phyloP scores from a whole-genome alignment of 1,140 invertebrate species.

The Drosophila melanica region DNA sequence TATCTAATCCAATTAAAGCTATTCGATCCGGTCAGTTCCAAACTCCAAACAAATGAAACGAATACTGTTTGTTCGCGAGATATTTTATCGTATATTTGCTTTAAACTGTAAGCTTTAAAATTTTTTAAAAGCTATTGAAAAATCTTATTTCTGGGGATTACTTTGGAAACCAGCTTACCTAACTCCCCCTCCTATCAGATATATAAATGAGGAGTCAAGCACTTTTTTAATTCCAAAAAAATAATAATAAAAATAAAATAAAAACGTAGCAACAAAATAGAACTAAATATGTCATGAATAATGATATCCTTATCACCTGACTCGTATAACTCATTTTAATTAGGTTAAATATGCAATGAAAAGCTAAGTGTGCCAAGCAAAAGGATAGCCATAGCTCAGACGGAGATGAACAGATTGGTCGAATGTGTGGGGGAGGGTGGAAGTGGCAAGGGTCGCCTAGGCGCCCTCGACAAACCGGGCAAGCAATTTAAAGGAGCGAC shows the following conservation, averaged over 20 bases:
- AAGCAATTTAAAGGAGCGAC: conserved; percentile 25
- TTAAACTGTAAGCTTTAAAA: too few relatives aligned
- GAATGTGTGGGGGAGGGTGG: conserved; percentile 12
- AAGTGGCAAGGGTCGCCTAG: conserved; percentile 9
- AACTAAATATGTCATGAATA: conserved; percentile 63
- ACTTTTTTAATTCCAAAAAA: not conserved
- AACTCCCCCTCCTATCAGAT: too few relatives aligned
- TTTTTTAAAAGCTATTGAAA: too few relatives aligned
- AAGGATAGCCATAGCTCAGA: conserved; percentile 4
- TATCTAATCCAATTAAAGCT: conserved; percentile 8
- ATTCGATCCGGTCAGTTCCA: not conserved
- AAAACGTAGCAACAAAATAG: not conserved
- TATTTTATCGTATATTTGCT: too few relatives aligned
- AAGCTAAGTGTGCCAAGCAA: conserved; percentile 57
- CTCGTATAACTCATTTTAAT: conserved; percentile 75
- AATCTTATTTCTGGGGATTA: not conserved
- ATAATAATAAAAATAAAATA: not conserved
- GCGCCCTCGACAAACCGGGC: conserved; percentile 25
- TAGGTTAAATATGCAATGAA: conserved; percentile 77
- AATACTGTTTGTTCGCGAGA: too few relatives aligned
- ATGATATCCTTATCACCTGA: conserved; percentile 49
- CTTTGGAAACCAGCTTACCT: not conserved
- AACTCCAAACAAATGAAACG: too few relatives aligned
- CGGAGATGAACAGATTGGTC: conserved; percentile 20
- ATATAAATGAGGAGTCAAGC: not conserved